Evolutionary conservation across 2,113 vertebrate species (phyloP), one percentile per base, ranked within the genome.

Genomic region (Aphelocoma coerulescens): DNA sequence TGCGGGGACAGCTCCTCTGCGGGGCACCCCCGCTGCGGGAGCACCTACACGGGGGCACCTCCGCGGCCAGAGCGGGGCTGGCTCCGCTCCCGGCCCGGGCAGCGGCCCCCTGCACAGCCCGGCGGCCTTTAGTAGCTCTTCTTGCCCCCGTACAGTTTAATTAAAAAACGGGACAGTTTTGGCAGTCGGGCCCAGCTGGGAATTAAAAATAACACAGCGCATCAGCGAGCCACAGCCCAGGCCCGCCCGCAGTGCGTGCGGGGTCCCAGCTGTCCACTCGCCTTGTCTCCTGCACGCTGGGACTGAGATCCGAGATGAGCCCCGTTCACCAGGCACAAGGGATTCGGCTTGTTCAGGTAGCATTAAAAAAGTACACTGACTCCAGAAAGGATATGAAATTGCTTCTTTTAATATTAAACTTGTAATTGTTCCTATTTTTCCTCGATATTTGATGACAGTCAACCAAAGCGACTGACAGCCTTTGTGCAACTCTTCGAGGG

Each of bases 381-480:
- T 85, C 33, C 57, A 33, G 72, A 72, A 85, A 48, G 69, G 44
- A 91, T 72, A 85, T 27, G 16, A 62, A 94, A 87, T 92, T 32
- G 76, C 65, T 84, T 84, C 94, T 94, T 93, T 96, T 92, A 93
- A 93, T 89, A 81, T 46, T 52, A 78, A 89, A 81, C 58, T 62
- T 66, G 76, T 71, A 89, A 30, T 86, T 87, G 76, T 71, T 85
- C 58, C 92, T 44, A 7, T 85, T 96, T 94, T 52, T 13, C 81
- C 81, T 57, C 24, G 3, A 22, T 59, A 65, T 85, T 93, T 90
- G 79, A 11, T 69, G 78, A 74, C 16, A 19, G 88, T 1, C 16
- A 46, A 39, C 54, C 66, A 49, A 76, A 88, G 94, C 44, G 23
- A 67, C 68, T 28, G 79, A n/a, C 86, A 61, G 73, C 49, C 65